These are phyloP conservation scores for Holacanthella duospinosa DNA, from an alignment of 2,888 invertebrate species.

Conservation along the genomic window DNA sequence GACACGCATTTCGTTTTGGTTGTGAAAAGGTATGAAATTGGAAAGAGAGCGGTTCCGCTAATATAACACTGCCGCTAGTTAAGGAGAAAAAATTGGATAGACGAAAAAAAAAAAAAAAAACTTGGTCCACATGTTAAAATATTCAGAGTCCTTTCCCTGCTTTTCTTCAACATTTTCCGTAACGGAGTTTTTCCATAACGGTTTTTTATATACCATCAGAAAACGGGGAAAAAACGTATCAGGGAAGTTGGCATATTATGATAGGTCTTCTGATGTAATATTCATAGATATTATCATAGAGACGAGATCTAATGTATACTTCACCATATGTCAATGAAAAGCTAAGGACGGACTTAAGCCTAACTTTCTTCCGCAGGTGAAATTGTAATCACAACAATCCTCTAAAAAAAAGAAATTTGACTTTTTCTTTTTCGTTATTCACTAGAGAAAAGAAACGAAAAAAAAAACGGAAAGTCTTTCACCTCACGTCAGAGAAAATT, in stretches of 20 bases:
- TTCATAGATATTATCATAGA: neutral
- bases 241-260: neutral
- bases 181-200: neutral
- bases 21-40: neutral
- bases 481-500: no score
- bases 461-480: no score
- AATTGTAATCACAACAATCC: no score
- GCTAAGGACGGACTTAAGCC: no score
- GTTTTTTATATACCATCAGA: no score
- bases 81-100: neutral
- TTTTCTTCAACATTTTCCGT: neutral
- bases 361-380: no score
- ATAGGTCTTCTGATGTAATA: conserved; percentile 2
- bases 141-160: neutral
- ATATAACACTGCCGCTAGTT: no score
- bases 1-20: no score
- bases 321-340: neutral
- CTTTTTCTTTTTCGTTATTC: no score
- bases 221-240: neutral
- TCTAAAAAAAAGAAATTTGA: no score
- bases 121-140: neutral
- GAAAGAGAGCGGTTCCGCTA: neutral
- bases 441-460: no score
- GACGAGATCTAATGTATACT: neutral
- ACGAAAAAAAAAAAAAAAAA: no score